Conservation (phyloP, 2,888 invertebrate genomes). For the Chelonus formosanus region DNA sequence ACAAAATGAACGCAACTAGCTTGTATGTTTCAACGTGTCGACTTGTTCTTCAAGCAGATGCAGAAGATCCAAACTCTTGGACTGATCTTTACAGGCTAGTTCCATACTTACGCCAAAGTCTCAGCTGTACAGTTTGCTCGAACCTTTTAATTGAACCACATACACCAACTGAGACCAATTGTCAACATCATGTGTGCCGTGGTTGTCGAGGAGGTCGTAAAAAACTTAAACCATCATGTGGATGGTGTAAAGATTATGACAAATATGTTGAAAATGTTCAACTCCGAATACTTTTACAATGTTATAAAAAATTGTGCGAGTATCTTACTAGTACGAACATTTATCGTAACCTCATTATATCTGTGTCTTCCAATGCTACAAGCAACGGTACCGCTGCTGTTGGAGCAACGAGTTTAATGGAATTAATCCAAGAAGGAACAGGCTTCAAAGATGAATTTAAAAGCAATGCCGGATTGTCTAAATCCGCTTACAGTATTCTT, state of each 20-base stretch:
- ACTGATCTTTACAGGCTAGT: conserved; percentile 83
- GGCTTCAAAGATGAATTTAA: conserved; percentile 80
- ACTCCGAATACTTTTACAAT: conserved; percentile 81
- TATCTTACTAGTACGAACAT: conserved; percentile 80
- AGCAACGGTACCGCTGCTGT: conserved; percentile 65
- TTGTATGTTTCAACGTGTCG: conserved; percentile 84
- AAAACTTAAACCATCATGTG: conserved; percentile 84
- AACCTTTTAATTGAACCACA: conserved; percentile 83
- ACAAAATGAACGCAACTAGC: conserved; percentile 80
- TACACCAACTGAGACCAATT: conserved; percentile 79
- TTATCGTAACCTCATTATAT: conserved; percentile 69
- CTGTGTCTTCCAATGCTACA: conserved; percentile 68
- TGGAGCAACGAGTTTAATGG: conserved; percentile 72
- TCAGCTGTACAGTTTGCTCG: conserved; percentile 90
- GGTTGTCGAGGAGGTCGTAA: conserved; percentile 86
- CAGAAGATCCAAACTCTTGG: conserved; percentile 77
- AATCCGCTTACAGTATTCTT: conserved; percentile 78
- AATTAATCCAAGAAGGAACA: conserved; percentile 82
- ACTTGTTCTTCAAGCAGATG: conserved; percentile 79
- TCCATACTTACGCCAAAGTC: conserved; percentile 84
- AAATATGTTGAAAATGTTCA: conserved; percentile 85
- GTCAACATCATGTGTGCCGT: conserved; percentile 90
- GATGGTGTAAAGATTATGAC: conserved; percentile 85
- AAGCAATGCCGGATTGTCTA: conserved; percentile 76
- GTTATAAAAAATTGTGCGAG: conserved; percentile 89